These are phyloP conservation scores for Sebastes ruberrimus DNA, from an alignment of 2,797 vertebrate species.

Conservation along the genomic window DNA sequence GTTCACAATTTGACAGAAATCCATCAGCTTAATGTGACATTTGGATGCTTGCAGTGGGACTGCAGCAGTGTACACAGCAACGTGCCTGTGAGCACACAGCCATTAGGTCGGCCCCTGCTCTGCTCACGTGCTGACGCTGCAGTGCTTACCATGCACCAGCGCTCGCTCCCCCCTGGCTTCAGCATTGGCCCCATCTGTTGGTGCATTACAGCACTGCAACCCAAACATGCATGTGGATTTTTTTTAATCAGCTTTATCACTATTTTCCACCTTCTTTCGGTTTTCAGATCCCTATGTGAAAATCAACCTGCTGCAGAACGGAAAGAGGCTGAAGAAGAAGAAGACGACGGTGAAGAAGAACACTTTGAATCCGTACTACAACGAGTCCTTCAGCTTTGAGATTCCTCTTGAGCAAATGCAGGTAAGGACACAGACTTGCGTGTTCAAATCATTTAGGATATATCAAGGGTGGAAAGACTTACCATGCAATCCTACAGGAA, in stretches of 20 bases:
- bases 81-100: conserved; percentile 45
- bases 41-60: conserved; percentile 14
- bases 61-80: conserved; percentile 16
- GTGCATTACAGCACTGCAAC: conserved; percentile 51
- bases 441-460: not conserved
- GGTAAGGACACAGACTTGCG: conserved; percentile 73
- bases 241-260: not conserved
- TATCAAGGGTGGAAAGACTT: not conserved
- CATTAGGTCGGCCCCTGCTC: conserved; percentile 53
- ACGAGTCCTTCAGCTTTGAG: conserved; percentile 99
- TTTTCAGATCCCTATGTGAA: conserved; percentile 96
- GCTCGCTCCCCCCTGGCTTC: conserved; percentile 16
- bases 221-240: not conserved
- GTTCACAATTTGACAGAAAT: not conserved
- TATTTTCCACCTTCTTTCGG: not conserved
- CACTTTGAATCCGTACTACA: conserved; percentile 98
- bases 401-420: conserved; percentile 98
- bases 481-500: not conserved
- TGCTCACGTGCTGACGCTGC: conserved; percentile 78
- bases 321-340: conserved; percentile 98
- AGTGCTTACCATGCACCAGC: conserved; percentile 65
- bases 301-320: conserved; percentile 96
- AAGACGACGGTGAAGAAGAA: conserved; percentile 99
- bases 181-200: conserved; percentile 74
- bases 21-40: not conserved